Evolutionary conservation across 2,797 vertebrate species (phyloP), one percentile per base, ranked within the genome.

Genomic region (Ptychadena robeensis): DNA sequence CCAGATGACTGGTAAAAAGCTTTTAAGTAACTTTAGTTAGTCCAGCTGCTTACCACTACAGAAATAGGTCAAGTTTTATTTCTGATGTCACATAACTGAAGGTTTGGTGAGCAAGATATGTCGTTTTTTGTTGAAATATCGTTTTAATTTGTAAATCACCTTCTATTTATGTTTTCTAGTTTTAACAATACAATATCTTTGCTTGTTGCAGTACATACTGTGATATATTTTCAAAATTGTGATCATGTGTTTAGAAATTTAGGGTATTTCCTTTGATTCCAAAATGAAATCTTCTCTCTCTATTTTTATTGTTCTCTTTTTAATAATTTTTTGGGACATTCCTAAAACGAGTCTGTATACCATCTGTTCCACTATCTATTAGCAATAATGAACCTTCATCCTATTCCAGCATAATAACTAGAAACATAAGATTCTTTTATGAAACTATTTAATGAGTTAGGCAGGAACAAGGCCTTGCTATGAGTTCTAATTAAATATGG

Each of bases 371-470:
- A 10, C 35, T 38, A 15, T 25, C 9, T 22, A 67, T 34, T 22
- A 34, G 32, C 32, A 38, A 37, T 69, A 69, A 69, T 38, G 11
- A 40, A 69, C 35, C 25, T 38, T 69, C 35, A 69, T 69, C 25
- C 34, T 11, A 40, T 69, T 69, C 67, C n/a, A 27, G n/a, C 32
- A 69, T 69, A 69, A 69, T 37, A 35, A 69, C n/a, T 38, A 37
- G 67, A 69, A 69, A 69, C 67, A 69, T 69, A n/a, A 40, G n/a
- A 40, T 37, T 69, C 11, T 69, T 69, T 69, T 7, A 38, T 22
- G 28, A 38, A 35, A 69, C 7, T 34, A 69, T 69, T 69, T 38
- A 69, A 40, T 69, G n/a, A 69, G n/a, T 27, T 69, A 15, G 35
- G 3, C 35, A 12, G 35, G 25, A 69, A 40, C 4, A 38, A 40